These are phyloP conservation scores for Paedocypris sp. DNA, from an alignment of 2,113 vertebrate genomes.

Conservation along the genomic window DNA sequence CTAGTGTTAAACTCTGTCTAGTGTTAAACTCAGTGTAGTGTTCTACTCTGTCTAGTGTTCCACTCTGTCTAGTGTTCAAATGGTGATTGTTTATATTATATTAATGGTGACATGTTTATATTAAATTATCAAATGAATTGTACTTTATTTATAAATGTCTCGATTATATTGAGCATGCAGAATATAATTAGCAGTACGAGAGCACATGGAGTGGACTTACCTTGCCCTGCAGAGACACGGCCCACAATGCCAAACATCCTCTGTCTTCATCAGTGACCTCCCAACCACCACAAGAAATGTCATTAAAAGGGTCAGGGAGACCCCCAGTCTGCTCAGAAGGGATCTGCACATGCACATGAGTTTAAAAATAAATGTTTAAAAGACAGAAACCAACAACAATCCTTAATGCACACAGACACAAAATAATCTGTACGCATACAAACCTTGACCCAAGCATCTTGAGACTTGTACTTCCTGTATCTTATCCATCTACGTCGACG, in stretches of 20 bases:
- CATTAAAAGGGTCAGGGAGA: slow-evolving; percentile 85
- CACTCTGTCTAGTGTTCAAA: no score
- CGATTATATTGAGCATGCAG: no score
- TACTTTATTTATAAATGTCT: no score
- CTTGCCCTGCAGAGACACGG: slow-evolving; percentile 86
- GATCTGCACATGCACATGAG: slow-evolving; percentile 64
- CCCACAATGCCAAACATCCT: slow-evolving; percentile 83
- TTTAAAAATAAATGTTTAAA: background rate
- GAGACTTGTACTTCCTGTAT: slow-evolving; percentile 84
- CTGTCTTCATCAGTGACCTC: slow-evolving; percentile 81
- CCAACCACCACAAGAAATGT: slow-evolving; percentile 88
- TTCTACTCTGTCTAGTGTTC: no score
- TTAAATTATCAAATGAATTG: no score
- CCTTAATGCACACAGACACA: background rate
- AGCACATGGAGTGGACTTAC: slow-evolving; percentile 48
- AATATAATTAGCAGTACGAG: no score
- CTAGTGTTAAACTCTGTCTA: no score
- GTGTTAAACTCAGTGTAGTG: no score
- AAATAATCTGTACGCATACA: slow-evolving; percentile 15
- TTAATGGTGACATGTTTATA: no score
- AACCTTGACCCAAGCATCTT: slow-evolving; percentile 86
- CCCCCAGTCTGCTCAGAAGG: slow-evolving; percentile 57
- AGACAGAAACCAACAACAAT: background rate
- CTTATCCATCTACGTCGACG: slow-evolving; percentile 86
- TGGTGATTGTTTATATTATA: no score